A percentile compares a stretch with the other conserved stretches of the same genome.
Evolutionary conservation across 2,888 invertebrate species (phyloP).

Genomic region (Suillia variegata): DNA sequence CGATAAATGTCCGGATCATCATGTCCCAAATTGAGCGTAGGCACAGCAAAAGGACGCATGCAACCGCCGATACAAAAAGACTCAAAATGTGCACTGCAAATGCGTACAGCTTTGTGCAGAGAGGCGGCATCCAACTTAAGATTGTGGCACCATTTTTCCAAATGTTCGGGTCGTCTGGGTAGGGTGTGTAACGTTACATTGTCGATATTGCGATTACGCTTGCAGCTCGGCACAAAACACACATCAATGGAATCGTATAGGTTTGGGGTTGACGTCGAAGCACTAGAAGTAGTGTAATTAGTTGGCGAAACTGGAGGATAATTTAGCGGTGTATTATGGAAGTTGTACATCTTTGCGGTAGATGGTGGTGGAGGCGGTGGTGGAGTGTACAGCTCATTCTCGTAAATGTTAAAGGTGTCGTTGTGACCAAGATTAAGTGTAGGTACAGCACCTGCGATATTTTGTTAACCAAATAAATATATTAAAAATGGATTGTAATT

Average conservation of each 20-base stretch:
- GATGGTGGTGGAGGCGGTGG: slow-evolving; percentile 36
- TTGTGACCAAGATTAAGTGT: slow-evolving; percentile 52
- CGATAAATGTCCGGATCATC: slow-evolving; percentile 50
- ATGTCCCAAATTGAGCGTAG: slow-evolving; percentile 48
- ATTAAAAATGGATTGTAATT: neutral
- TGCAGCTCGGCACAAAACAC: slow-evolving; percentile 52
- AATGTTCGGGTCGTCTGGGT: slow-evolving; percentile 50
- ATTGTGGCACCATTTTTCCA: slow-evolving; percentile 55
- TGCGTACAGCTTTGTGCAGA: slow-evolving; percentile 51
- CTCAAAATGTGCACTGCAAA: slow-evolving; percentile 52
- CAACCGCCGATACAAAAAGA: slow-evolving; percentile 54
- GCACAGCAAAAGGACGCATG: slow-evolving; percentile 55
- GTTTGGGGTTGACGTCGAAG: slow-evolving; percentile 31
- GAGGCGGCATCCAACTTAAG: slow-evolving; percentile 46
- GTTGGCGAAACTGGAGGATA: neutral
- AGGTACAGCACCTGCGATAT: slow-evolving; percentile 46
- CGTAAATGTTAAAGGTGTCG: slow-evolving; percentile 53
- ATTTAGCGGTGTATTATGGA: slow-evolving; percentile 3
- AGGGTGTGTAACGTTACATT: slow-evolving; percentile 52
- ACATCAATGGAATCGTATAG: slow-evolving; percentile 45
- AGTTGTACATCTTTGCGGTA: slow-evolving; percentile 24
- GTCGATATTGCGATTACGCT: slow-evolving; percentile 49
- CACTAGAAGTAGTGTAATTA: slow-evolving; percentile 10
- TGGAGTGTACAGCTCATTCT: slow-evolving; percentile 52
- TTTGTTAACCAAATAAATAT: no score